phyloP scores from a whole-genome alignment of 2,888 invertebrate genomes.

The Drosophila prostipennis region DNA sequence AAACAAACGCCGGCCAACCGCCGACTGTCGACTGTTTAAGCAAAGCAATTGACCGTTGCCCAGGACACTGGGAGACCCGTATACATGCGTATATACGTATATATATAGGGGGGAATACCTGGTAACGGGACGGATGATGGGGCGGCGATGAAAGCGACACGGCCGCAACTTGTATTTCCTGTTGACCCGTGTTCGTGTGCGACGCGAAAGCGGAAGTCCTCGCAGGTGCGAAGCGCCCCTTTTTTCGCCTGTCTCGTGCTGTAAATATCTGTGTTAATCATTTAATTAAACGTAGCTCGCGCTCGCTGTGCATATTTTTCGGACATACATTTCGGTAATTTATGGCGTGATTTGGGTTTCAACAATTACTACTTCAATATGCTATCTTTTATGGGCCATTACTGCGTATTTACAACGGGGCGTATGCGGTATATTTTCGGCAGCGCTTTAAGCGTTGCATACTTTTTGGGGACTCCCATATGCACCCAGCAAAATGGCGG shows the following conservation, averaged over 20 bases:
- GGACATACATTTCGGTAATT: slow-evolving; percentile 54
- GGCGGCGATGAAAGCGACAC: slow-evolving; percentile 32
- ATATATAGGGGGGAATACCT: slow-evolving; percentile 1
- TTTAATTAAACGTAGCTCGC: slow-evolving; percentile 73
- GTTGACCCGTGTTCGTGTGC: slow-evolving; percentile 58
- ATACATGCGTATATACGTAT: not conserved
- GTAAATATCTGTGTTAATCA: slow-evolving; percentile 79
- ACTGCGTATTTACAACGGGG: slow-evolving; percentile 32
- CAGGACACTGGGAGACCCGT: slow-evolving; percentile 39
- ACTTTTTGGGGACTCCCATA: not conserved
- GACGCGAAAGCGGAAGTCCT: slow-evolving; percentile 21
- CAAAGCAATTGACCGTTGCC: slow-evolving; percentile 75
- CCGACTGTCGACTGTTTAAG: slow-evolving; percentile 67
- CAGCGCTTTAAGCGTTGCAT: slow-evolving; percentile 4
- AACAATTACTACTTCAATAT: slow-evolving; percentile 41
- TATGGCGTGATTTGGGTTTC: slow-evolving; percentile 59
- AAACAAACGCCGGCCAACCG: slow-evolving; percentile 64
- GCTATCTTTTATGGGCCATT: slow-evolving; percentile 44
- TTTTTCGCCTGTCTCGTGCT: slow-evolving; percentile 33
- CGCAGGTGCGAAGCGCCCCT: slow-evolving; percentile 27
- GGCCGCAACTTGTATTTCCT: slow-evolving; percentile 63
- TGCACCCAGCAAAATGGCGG: slow-evolving; percentile 10
- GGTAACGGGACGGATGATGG: slow-evolving; percentile 1
- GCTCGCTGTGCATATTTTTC: slow-evolving; percentile 32
- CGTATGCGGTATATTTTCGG: slow-evolving; percentile 42